Conservation (phyloP, 2,113 vertebrate species). For the Apaloderma vittatum region DNA sequence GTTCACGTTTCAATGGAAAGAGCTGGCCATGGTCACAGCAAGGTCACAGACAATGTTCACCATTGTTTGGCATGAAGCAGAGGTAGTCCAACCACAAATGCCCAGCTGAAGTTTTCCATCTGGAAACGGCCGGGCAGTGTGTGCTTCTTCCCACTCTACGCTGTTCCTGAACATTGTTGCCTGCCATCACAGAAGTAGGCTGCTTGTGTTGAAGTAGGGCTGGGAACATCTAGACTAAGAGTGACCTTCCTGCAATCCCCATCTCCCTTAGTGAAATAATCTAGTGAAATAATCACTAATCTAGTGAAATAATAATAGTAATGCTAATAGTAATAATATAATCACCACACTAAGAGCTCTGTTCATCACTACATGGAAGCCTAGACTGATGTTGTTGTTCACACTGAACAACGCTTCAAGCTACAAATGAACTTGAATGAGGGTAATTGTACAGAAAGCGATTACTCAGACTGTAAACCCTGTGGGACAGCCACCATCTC, state of each 20-base stretch:
- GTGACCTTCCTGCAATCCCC: not conserved
- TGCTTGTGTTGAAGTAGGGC: not conserved
- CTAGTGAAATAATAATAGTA: not conserved
- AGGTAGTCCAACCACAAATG: not conserved
- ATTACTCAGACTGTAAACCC: slow-evolving; percentile 20
- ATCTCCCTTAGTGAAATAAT: not conserved
- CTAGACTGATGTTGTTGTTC: not conserved
- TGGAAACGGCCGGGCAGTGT: not conserved
- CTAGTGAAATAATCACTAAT: no score
- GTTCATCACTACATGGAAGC: not conserved
- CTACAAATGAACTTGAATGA: slow-evolving; percentile 21
- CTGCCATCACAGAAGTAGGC: not conserved
- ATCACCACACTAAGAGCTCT: not conserved
- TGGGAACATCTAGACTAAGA: not conserved
- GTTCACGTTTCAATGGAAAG: not conserved
- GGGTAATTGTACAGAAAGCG: not conserved
- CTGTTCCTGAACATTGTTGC: fast-evolving
- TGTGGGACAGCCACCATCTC: slow-evolving; percentile 35
- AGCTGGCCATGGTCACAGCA: not conserved
- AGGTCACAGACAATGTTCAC: not conserved
- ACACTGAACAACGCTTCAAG: not conserved
- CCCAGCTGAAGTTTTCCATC: not conserved
- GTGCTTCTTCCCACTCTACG: not conserved
- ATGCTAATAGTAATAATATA: not conserved
- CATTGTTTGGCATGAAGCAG: not conserved